Percentiles rank a stretch among this genome's conserved stretches.
Conservation (phyloP, 1,140 invertebrate species). For the Ceratina australensis region DNA sequence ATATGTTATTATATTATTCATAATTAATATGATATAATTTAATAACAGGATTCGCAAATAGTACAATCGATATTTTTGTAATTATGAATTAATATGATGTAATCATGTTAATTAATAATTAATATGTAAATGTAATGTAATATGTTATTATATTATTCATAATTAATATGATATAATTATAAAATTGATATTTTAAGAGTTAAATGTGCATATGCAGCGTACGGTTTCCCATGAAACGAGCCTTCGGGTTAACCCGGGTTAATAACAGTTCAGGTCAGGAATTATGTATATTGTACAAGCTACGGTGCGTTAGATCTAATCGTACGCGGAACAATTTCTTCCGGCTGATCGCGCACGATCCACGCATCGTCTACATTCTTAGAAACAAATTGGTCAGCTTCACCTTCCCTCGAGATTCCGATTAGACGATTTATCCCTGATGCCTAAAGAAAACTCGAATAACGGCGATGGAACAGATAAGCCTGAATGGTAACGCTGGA, state of each 20-base stretch:
- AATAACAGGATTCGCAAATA: too few relatives aligned
- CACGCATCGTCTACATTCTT: background rate
- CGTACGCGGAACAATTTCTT: background rate
- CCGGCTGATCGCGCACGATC: background rate
- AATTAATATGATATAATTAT: too few relatives aligned
- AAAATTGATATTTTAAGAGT: too few relatives aligned
- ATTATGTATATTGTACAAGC: background rate
- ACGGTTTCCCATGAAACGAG: too few relatives aligned
- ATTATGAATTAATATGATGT: too few relatives aligned
- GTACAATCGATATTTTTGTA: too few relatives aligned
- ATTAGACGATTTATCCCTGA: conserved; percentile 5
- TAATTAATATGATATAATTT: too few relatives aligned
- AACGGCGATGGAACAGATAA: background rate
- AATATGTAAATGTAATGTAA: too few relatives aligned
- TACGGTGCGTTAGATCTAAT: background rate
- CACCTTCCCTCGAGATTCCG: background rate
- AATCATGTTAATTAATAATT: too few relatives aligned
- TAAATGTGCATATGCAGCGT: too few relatives aligned
- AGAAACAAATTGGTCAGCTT: background rate
- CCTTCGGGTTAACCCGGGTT: background rate
- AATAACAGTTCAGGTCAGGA: background rate
- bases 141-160: too few relatives aligned
- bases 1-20: too few relatives aligned
- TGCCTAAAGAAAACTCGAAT: conserved; percentile 3
- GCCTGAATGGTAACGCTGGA: background rate